Evolutionary conservation across 2,888 invertebrate species (phyloP).

Genomic region (Lymantria monacha): DNA sequence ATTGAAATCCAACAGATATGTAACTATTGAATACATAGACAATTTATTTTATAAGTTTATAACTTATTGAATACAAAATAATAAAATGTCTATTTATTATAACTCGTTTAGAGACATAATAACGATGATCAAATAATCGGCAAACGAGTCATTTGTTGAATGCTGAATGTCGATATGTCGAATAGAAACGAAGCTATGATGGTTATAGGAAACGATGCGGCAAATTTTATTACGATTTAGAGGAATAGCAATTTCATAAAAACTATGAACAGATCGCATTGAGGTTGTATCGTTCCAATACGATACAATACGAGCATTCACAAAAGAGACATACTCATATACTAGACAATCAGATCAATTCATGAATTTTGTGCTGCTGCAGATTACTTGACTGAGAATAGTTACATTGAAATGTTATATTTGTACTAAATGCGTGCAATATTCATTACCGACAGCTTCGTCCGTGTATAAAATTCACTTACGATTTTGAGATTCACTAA

Average conservation of each 20-base stretch:
- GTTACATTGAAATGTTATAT: too few relatives aligned
- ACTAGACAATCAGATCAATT: conserved; percentile 19
- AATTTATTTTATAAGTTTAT: too few relatives aligned
- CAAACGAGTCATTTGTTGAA: neutral
- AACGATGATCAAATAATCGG: neutral
- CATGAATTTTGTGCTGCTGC: neutral
- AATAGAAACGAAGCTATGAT: conserved; percentile 32
- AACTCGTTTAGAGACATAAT: too few relatives aligned
- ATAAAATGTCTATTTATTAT: too few relatives aligned
- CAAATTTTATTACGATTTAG: conserved; percentile 45
- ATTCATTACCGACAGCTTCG: too few relatives aligned
- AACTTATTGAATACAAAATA: too few relatives aligned
- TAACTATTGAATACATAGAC: too few relatives aligned
- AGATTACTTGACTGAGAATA: too few relatives aligned
- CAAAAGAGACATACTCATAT: conserved; percentile 44
- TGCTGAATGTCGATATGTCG: conserved; percentile 21
- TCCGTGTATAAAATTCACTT: too few relatives aligned
- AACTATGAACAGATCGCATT: conserved; percentile 41
- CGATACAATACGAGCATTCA: conserved; percentile 39
- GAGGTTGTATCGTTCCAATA: conserved; percentile 50
- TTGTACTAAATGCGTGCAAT: too few relatives aligned
- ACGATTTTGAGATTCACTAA: too few relatives aligned
- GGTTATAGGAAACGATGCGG: conserved; percentile 29
- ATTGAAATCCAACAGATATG: too few relatives aligned
- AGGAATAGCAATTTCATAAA: conserved; percentile 41